Evolutionary conservation across 2,113 vertebrate genomes (phyloP).

Genomic region (Choloepus hoffmanni): DNA sequence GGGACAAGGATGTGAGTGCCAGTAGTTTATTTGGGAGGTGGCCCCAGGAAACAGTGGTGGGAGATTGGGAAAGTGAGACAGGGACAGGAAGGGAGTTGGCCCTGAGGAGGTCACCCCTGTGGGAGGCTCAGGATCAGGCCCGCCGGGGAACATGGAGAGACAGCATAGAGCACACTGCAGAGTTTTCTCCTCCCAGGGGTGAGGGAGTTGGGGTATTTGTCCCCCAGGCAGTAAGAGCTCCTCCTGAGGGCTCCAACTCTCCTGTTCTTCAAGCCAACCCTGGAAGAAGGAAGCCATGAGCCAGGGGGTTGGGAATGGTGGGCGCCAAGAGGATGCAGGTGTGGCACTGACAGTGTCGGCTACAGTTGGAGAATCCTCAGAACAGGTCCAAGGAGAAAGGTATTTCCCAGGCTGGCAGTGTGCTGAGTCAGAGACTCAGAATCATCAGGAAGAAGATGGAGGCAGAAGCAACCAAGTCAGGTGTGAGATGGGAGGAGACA

Average conservation of each 20-base stretch:
- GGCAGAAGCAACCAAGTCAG: background rate
- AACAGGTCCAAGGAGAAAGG: background rate
- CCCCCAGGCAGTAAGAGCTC: background rate
- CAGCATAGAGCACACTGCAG: background rate
- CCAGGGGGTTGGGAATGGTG: background rate
- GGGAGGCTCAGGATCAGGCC: background rate
- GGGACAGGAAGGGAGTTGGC: background rate
- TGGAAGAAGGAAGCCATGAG: background rate
- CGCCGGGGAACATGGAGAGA: background rate
- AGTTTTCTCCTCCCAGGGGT: background rate
- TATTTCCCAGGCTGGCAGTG: background rate
- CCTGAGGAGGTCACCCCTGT: background rate
- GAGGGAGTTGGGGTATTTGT: background rate
- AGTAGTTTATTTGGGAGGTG: background rate
- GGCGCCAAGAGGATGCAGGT: too few relatives aligned
- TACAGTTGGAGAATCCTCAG: background rate
- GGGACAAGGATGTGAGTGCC: background rate
- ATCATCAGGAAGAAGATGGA: background rate
- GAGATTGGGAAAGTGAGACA: background rate
- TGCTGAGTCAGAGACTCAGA: background rate
- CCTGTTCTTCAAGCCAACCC: fast-evolving
- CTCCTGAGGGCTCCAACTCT: background rate
- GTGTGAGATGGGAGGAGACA: background rate
- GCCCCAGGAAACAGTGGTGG: background rate
- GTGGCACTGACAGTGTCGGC: background rate